Conservation (phyloP, 2,797 vertebrate species). For the Pempheris klunzingeri region DNA sequence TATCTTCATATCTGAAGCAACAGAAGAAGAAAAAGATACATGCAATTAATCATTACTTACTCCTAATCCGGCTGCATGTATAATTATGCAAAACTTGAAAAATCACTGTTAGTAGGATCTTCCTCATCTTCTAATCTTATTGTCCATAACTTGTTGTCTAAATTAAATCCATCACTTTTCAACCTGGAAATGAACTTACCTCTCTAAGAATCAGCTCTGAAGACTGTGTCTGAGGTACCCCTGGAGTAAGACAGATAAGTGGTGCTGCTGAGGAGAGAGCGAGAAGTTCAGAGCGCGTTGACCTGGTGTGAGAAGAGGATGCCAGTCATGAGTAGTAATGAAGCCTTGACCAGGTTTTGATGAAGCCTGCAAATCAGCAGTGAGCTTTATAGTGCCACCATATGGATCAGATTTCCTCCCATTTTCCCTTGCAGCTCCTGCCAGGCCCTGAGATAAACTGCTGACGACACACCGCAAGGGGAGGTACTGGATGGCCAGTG, state of each 20-base stretch:
- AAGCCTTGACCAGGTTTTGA: constrained; percentile 72
- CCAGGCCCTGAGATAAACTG: constrained; percentile 76
- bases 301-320: constrained; percentile 64
- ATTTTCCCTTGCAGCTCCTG: constrained; percentile 80
- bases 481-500: constrained; percentile 76
- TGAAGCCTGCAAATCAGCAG: constrained; percentile 74
- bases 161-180: background rate
- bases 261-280: constrained; percentile 64
- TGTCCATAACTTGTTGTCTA: background rate
- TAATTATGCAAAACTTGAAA: background rate
- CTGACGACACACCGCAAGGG: constrained; percentile 81
- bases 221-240: constrained; percentile 32
- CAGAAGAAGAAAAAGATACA: constrained; percentile 6
- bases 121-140: background rate
- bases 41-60: background rate
- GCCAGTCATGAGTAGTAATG: constrained; percentile 59
- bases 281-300: constrained; percentile 46
- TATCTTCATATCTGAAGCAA: constrained; percentile 79
- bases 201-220: constrained; percentile 52
- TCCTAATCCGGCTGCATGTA: background rate
- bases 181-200: constrained; percentile 68
- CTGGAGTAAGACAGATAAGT: constrained; percentile 39
- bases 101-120: background rate
- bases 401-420: constrained; percentile 83
- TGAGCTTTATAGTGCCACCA: constrained; percentile 82